Conservation (phyloP, 2,888 invertebrate genomes). For the Amblyjoppa fuscipennis region DNA sequence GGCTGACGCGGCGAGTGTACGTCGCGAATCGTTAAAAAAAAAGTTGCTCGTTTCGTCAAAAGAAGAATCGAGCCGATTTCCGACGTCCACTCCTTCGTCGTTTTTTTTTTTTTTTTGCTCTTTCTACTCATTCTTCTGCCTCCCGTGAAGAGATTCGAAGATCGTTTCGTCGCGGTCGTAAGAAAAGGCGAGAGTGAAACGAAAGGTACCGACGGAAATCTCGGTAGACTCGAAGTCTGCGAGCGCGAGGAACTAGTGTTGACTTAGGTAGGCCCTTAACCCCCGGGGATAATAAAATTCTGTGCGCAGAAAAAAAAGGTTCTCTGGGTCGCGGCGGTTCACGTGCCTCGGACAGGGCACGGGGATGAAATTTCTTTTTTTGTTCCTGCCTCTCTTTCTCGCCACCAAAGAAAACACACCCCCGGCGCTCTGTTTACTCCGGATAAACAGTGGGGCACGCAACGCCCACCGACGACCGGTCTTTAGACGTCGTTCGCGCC, state of each 20-base stretch:
- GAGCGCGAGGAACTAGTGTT: constrained; percentile 55
- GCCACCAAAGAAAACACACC: constrained; percentile 65
- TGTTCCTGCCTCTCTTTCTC: constrained; percentile 9
- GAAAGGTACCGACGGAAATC: constrained; percentile 52
- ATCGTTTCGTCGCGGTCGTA: constrained; percentile 26
- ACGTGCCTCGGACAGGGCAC: constrained; percentile 40
- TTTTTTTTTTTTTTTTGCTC: constrained; percentile 2
- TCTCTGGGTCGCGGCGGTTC: constrained; percentile 67
- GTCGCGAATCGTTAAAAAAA: constrained; percentile 27
- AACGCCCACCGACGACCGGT: constrained; percentile 56
- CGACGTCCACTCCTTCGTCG: constrained; percentile 19
- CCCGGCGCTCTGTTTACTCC: constrained; percentile 71
- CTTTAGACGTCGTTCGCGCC: constrained; percentile 44
- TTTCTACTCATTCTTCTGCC: constrained; percentile 27
- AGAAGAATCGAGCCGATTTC: constrained; percentile 30
- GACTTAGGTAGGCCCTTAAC: constrained; percentile 57
- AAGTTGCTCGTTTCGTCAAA: constrained; percentile 1
- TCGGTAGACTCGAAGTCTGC: constrained; percentile 29
- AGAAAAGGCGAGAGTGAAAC: constrained; percentile 32
- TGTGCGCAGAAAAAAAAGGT: constrained; percentile 69
- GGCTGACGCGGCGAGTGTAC: not conserved
- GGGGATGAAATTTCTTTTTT: constrained; percentile 65
- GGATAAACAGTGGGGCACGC: constrained; percentile 72
- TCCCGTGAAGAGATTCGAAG: constrained; percentile 19
- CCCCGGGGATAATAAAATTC: constrained; percentile 63